phyloP scores from a whole-genome alignment of 2,888 invertebrate species.

The Dynastes hyllus region DNA sequence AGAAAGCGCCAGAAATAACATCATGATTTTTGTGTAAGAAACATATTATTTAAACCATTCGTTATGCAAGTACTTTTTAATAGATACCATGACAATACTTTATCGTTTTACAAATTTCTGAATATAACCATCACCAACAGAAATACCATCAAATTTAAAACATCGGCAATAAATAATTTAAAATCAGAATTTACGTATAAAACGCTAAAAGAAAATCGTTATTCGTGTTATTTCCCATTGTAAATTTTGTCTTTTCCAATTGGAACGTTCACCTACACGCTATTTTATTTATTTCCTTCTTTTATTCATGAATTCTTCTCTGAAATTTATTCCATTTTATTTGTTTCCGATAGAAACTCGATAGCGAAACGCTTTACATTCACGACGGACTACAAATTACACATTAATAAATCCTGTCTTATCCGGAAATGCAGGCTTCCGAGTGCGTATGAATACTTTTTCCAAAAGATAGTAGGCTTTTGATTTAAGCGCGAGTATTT shows the following conservation, averaged over 20 bases:
- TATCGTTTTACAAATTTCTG: too few relatives aligned
- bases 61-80: too few relatives aligned
- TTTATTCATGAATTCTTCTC: conserved; percentile 32
- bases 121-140: too few relatives aligned
- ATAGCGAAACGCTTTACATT: conserved; percentile 28
- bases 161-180: neutral
- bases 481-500: too few relatives aligned
- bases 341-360: conserved; percentile 28
- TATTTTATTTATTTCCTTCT: conserved; percentile 36
- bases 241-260: conserved; percentile 26
- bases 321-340: conserved; percentile 39
- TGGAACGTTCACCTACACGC: conserved; percentile 26
- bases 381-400: conserved; percentile 39
- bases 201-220: conserved; percentile 6
- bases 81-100: too few relatives aligned
- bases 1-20: too few relatives aligned
- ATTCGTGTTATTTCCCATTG: conserved; percentile 21
- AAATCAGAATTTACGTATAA: conserved; percentile 5
- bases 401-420: conserved; percentile 25
- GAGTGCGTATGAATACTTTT: conserved; percentile 8
- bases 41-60: too few relatives aligned
- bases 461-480: neutral
- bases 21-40: too few relatives aligned
- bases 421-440: conserved; percentile 8
- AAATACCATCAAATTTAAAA: neutral